Base-by-base conservation (phyloP, 1,140 invertebrate species). In the Drosophila tsacasi region DNA sequence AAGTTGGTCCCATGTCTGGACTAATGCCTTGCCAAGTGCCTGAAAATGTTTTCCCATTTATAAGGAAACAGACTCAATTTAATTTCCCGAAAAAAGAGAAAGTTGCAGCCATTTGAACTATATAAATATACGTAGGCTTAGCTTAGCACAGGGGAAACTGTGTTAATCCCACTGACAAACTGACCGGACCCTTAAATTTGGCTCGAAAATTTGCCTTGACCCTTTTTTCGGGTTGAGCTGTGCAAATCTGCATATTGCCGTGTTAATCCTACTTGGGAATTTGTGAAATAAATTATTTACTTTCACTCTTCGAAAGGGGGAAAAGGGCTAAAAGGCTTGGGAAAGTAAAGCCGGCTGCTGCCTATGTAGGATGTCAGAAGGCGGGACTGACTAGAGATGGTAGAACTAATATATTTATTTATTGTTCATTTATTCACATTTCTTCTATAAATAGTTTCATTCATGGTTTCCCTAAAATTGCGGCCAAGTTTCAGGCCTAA, bases 201-300 rank as follows among this genome's bases (percentile, higher is more conserved):
- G 69, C 68, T 30, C 52, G 62, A 79, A 54, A 32, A 64, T 64
- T 25, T 27, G 17, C n/a, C 47, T 81, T 69, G 78, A 90, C 81
- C 84, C 84, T 90, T 87, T 87, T 86, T 83, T 54, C 19, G 66
- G 74, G 32, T 46, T 66, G 63, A 19, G 40, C 30, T 39, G 30
- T 35, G 64, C 47, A 78, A 90, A 89, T 90, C 81, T 89, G 85
- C 85, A 90, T 89, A 90, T 90, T 90, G 73, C 81, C 83, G 85
- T 90, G 85, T 75, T 89, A 90, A 90, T 90, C 85, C 85, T 79
- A 79, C 85, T 90, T 82, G 83, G 82, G 81, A 89, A 85, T 90
- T 81, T 90, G 81, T 76, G 90, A 90, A 90, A 82, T 89, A 89
- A 89, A 90, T 89, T 89, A 90, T 89, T 89, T 89, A 89, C 85